A percentile compares a stretch with the other conserved stretches of the same genome.
phyloP scores from a whole-genome alignment of 2,113 vertebrate genomes.

The Callipepla californica region DNA sequence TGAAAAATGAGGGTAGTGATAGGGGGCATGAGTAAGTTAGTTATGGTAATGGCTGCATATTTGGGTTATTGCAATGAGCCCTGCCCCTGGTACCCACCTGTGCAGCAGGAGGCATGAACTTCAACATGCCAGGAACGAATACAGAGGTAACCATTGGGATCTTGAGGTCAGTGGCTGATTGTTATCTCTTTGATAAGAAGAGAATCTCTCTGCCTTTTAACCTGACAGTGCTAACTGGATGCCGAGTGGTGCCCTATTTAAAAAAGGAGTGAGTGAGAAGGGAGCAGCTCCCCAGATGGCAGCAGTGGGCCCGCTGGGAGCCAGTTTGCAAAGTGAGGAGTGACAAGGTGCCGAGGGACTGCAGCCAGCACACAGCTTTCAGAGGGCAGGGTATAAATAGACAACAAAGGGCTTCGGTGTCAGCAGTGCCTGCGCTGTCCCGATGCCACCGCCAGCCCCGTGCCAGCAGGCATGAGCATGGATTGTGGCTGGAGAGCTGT shows the following conservation, averaged over 20 bases:
- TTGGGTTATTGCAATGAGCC: not conserved
- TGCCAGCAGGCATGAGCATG: not conserved
- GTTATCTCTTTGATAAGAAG: not conserved
- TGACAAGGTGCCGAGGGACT: slow-evolving; percentile 26
- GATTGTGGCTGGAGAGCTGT: not conserved
- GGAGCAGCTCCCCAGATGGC: not conserved
- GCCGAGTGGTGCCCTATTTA: not conserved
- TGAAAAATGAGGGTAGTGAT: not conserved
- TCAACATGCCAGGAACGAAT: not conserved
- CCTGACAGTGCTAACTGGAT: not conserved
- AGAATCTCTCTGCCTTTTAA: not conserved
- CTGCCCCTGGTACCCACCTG: not conserved
- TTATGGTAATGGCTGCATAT: not conserved
- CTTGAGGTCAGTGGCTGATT: not conserved
- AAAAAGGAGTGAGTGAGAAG: not conserved
- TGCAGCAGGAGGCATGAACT: not conserved
- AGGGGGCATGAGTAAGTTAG: not conserved
- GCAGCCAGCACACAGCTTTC: slow-evolving; percentile 31
- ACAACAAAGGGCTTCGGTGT: slow-evolving; percentile 61
- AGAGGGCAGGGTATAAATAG: slow-evolving; percentile 68
- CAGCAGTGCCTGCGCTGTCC: slow-evolving; percentile 13
- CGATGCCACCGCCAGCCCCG: not conserved
- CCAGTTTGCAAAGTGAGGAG: slow-evolving; percentile 5
- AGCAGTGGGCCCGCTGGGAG: slow-evolving; percentile 23
- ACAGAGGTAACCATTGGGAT: not conserved